Evolutionary conservation across 1,140 invertebrate species (phyloP).

Genomic region (Megalonaias nervosa): DNA sequence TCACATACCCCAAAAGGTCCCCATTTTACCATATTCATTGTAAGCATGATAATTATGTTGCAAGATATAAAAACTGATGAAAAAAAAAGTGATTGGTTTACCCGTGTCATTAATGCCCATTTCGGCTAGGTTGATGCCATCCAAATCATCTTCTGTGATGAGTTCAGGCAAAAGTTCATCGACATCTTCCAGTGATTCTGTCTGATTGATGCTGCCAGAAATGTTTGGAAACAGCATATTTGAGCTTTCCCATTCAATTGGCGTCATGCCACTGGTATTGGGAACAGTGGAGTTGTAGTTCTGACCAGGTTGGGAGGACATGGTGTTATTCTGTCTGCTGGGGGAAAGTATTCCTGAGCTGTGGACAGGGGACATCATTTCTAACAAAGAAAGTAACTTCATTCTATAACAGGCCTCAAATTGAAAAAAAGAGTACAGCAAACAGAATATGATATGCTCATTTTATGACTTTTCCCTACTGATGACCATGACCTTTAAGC

Average conservation of each 20-base stretch:
- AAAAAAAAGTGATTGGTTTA: slow-evolving; percentile 8
- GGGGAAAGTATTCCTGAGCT: slow-evolving; percentile 31
- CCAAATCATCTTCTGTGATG: slow-evolving; percentile 47
- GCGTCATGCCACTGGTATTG: slow-evolving; percentile 10
- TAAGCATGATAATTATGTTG: background rate
- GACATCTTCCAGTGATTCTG: slow-evolving; percentile 37
- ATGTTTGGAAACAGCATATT: slow-evolving; percentile 54
- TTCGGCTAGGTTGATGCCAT: slow-evolving; percentile 44
- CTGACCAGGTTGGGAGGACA: slow-evolving; percentile 26
- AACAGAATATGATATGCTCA: too few relatives aligned
- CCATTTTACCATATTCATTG: too few relatives aligned
- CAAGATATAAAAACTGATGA: background rate
- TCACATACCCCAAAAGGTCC: too few relatives aligned
- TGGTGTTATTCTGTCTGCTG: slow-evolving; percentile 28
- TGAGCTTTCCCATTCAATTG: slow-evolving; percentile 42
- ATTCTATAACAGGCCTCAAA: background rate
- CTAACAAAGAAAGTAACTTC: slow-evolving; percentile 1
- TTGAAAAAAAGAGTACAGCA: too few relatives aligned
- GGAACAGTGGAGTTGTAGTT: slow-evolving; percentile 40
- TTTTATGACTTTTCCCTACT: too few relatives aligned
- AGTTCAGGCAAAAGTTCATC: slow-evolving; percentile 50
- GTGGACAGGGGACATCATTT: slow-evolving; percentile 18
- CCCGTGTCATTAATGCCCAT: slow-evolving; percentile 47
- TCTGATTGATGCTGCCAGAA: slow-evolving; percentile 35
- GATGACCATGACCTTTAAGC: too few relatives aligned